phyloP scores from a whole-genome alignment of 2,888 invertebrate species.

The Sclerodermus sp. region DNA sequence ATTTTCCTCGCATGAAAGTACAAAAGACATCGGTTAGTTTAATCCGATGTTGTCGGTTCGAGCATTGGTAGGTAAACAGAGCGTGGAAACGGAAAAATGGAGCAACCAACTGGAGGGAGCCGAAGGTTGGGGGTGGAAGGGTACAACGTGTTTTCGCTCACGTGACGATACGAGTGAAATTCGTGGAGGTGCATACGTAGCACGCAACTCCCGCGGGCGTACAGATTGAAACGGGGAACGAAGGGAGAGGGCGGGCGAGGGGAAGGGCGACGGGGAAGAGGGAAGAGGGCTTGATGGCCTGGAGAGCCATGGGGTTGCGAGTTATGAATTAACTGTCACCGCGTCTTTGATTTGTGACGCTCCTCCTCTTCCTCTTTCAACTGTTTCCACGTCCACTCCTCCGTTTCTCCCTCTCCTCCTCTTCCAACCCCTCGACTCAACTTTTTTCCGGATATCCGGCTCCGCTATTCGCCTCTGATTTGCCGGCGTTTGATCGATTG shows the following conservation, averaged over 20 bases:
- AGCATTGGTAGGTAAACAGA: neutral
- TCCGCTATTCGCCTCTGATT: conserved; percentile 21
- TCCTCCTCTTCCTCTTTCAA: neutral
- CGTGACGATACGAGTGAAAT: no score
- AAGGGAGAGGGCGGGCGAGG: conserved; percentile 7
- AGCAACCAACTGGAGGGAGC: no score
- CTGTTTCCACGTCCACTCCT: no score
- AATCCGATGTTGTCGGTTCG: no score
- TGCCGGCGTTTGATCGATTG: conserved; percentile 38
- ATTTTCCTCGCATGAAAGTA: no score
- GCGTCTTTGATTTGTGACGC: conserved; percentile 42
- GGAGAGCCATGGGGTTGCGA: conserved; percentile 28
- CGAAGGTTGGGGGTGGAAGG: no score
- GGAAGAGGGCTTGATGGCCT: neutral
- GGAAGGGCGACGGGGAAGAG: conserved; percentile 9
- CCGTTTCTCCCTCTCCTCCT: neutral
- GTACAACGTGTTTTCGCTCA: no score
- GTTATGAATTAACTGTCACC: conserved; percentile 48
- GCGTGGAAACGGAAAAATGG: neutral
- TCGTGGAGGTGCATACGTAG: conserved; percentile 21
- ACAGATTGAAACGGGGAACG: conserved; percentile 36
- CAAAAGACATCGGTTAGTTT: no score
- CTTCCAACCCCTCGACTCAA: neutral
- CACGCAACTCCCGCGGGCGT: conserved; percentile 33
- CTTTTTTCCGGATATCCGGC: neutral